These are phyloP conservation scores for Hoplostethus atlanticus DNA, from an alignment of 2,797 vertebrate genomes.

Conservation along the genomic window DNA sequence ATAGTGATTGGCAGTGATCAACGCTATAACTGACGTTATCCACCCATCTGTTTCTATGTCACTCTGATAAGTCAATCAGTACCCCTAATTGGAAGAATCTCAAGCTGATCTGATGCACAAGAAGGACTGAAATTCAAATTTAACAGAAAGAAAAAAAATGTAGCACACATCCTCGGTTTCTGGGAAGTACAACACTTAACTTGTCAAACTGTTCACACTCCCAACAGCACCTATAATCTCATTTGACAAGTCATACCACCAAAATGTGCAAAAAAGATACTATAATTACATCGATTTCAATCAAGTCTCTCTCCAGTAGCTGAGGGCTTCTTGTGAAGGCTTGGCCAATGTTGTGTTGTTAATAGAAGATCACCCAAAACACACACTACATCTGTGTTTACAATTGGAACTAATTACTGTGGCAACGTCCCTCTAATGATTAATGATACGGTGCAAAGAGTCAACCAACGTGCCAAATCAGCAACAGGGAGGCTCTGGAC, in stretches of 20 bases:
- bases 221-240: neutral
- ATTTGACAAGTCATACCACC: neutral
- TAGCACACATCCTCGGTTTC: neutral
- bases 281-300: no score
- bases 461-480: constrained; percentile 19
- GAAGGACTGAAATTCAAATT: neutral
- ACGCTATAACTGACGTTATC: neutral
- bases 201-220: neutral
- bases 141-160: neutral
- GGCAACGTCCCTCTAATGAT: constrained; percentile 29
- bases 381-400: neutral
- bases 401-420: constrained; percentile 2
- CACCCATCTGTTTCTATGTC: neutral
- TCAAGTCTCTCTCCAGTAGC: neutral
- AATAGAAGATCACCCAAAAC: neutral
- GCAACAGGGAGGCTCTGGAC: constrained; percentile 1
- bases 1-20: neutral
- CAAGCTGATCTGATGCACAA: neutral
- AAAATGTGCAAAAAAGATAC: no score
- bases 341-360: neutral
- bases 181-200: neutral
- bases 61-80: no score
- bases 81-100: neutral
- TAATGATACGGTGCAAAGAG: constrained; percentile 27
- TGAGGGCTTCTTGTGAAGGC: neutral